Percentiles rank a stretch among this genome's conserved stretches.
phyloP scores from a whole-genome alignment of 2,888 invertebrate genomes.

The Trissolcus brochymenae region DNA sequence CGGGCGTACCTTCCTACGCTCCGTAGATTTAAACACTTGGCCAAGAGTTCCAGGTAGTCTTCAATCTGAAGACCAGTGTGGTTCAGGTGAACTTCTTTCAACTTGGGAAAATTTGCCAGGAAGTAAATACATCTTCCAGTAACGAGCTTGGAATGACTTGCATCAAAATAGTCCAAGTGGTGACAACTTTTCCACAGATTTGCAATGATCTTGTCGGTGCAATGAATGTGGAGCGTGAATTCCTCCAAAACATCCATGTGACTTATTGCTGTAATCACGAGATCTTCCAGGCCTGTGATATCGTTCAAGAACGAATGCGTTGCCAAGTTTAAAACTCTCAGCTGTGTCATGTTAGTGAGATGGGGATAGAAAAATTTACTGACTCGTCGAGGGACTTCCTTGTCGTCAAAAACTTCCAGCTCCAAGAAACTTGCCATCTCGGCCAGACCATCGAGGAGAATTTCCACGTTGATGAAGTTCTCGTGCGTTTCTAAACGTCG shows the following conservation, averaged over 20 bases:
- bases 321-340: not conserved
- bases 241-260: not conserved
- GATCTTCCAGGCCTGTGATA: not conserved
- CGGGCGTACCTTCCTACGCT: not conserved
- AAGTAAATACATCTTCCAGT: not conserved
- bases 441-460: not conserved
- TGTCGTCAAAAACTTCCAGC: not conserved
- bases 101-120: not conserved
- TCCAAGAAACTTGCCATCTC: not conserved
- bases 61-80: not conserved
- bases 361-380: slow-evolving; percentile 2
- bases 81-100: slow-evolving; percentile 4
- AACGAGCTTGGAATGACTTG: not conserved
- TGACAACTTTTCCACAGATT: not conserved
- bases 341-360: not conserved
- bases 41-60: slow-evolving; percentile 7
- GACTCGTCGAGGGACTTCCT: not conserved
- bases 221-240: not conserved
- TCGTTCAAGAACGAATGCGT: not conserved
- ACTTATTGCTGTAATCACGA: not conserved
- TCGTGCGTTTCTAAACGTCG: not conserved
- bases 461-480: slow-evolving; percentile 1
- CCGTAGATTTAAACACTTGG: not conserved
- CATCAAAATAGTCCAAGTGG: slow-evolving; percentile 1
- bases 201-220: slow-evolving; percentile 4